These are phyloP conservation scores for Phaethornis superciliosus DNA, from an alignment of 2,113 vertebrate genomes.

Conservation along the genomic window DNA sequence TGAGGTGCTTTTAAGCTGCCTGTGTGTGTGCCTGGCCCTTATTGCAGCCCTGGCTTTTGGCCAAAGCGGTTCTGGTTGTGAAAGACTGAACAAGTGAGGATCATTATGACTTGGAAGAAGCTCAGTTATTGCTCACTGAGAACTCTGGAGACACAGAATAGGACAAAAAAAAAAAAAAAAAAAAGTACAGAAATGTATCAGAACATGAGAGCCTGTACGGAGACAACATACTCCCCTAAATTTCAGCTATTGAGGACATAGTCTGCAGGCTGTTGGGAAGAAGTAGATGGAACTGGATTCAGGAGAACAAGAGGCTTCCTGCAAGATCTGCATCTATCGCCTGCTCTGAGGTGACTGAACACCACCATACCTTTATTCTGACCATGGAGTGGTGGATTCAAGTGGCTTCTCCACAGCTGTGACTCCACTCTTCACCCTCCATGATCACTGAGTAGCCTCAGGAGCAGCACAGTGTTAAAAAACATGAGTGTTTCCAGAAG, in stretches of 20 bases:
- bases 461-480: neutral
- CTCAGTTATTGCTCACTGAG: neutral
- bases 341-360: accelerated
- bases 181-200: neutral
- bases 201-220: neutral
- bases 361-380: neutral
- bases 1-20: conserved; percentile 47
- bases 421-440: neutral
- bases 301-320: neutral
- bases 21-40: conserved; percentile 5
- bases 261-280: neutral
- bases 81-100: conserved; percentile 35
- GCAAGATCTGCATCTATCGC: neutral
- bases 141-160: neutral
- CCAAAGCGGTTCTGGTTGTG: conserved; percentile 17
- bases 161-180: neutral
- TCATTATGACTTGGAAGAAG: conserved; percentile 24
- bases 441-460: neutral
- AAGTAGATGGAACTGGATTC: neutral
- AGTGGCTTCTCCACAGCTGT: neutral
- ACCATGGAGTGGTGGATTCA: neutral
- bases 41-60: conserved; percentile 19
- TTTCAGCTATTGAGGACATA: neutral
- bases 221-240: neutral
- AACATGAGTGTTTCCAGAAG: neutral